A percentile compares a stretch with the other conserved stretches of the same genome.
phyloP scores from a whole-genome alignment of 2,888 invertebrate genomes.

The Clistopyga incitator region DNA sequence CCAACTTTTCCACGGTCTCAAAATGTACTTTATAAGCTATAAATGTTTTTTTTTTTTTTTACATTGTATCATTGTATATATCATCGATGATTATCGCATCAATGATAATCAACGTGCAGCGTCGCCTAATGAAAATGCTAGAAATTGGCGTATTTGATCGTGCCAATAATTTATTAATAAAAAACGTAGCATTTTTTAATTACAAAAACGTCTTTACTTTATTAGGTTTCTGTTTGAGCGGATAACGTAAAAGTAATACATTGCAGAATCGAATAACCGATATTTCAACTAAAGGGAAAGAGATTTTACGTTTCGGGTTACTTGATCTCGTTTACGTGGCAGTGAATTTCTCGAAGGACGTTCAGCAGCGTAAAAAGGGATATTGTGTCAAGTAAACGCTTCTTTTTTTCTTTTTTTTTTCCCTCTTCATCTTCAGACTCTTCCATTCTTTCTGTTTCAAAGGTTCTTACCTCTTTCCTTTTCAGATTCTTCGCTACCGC shows the following conservation, averaged over 20 bases:
- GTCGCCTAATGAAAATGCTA: no score
- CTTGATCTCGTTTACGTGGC: slow-evolving; percentile 23
- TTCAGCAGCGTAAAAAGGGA: slow-evolving; percentile 34
- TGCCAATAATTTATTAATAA: no score
- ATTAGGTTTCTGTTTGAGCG: background rate
- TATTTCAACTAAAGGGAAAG: background rate
- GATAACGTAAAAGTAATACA: background rate
- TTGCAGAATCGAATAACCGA: background rate
- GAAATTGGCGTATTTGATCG: no score
- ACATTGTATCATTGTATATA: background rate
- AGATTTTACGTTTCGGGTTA: slow-evolving; percentile 2
- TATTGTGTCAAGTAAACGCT: slow-evolving; percentile 35
- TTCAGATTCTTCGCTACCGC: background rate
- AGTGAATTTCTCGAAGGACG: slow-evolving; percentile 29
- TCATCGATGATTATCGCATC: background rate
- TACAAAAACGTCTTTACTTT: no score
- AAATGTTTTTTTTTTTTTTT: background rate
- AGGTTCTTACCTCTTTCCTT: background rate
- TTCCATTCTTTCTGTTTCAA: slow-evolving; percentile 14
- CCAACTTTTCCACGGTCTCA: background rate
- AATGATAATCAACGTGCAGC: no score
- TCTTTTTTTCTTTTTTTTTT: slow-evolving; percentile 15
- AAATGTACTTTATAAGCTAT: background rate
- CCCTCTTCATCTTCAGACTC: slow-evolving; percentile 16
- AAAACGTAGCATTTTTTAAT: no score